Evolutionary conservation across 2,888 invertebrate genomes (phyloP).

Genomic region (Lithophane semibrunnea): DNA sequence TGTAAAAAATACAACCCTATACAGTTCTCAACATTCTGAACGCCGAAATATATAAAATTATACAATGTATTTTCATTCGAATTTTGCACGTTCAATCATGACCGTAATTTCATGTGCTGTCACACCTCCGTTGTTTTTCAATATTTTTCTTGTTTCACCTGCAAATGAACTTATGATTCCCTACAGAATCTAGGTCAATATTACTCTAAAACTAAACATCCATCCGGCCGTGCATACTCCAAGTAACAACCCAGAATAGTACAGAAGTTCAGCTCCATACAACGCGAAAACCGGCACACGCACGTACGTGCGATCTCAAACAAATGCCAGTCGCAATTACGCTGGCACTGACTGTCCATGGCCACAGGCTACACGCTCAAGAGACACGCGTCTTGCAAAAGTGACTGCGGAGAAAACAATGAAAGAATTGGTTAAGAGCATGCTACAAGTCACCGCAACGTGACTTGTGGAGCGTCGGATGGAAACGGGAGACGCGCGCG

Average conservation of each 20-base stretch:
- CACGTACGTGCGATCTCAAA: too few relatives aligned
- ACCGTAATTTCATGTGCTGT: too few relatives aligned
- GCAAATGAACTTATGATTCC: slow-evolving; percentile 14
- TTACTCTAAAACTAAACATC: slow-evolving; percentile 23
- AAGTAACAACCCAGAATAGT: background rate
- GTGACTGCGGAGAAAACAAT: background rate
- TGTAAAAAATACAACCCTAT: background rate
- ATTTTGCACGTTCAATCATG: too few relatives aligned
- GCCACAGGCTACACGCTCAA: background rate
- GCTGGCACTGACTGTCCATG: too few relatives aligned
- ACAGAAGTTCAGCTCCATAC: background rate
- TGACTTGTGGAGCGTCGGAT: background rate
- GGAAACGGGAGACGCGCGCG: background rate
- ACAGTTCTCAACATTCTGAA: too few relatives aligned
- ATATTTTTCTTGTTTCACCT: background rate
- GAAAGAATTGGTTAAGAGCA: background rate
- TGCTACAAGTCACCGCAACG: background rate
- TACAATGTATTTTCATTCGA: too few relatives aligned
- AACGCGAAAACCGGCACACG: background rate
- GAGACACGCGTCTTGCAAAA: background rate
- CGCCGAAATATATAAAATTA: too few relatives aligned
- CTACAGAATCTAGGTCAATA: slow-evolving; percentile 27
- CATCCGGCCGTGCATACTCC: background rate
- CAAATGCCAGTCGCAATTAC: too few relatives aligned
- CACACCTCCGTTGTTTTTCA: too few relatives aligned